Evolutionary conservation across 2,797 vertebrate genomes (phyloP), one percentile per base, ranked within the genome.

Genomic region (Pipistrellus nathusii): DNA sequence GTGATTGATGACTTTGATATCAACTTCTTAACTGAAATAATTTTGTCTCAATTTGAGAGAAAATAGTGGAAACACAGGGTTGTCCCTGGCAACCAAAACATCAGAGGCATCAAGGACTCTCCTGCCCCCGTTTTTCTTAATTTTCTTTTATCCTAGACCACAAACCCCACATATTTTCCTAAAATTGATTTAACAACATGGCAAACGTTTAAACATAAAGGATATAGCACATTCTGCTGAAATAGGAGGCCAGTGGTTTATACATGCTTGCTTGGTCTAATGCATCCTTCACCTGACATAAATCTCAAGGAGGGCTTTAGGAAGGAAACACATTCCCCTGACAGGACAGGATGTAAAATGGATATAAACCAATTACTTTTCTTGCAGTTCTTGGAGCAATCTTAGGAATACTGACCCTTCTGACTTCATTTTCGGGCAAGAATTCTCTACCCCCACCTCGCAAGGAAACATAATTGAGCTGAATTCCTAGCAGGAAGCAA

Each of bases 361-460:
- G 38, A 75, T 84, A 30, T 48, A 92, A 96, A 96, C 66, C 85
- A 93, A 87, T 94, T 94, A 92, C 85, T 90, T 87, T 86, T 85
- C 80, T 88, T 85, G 71, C 75, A 71, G 57, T 89, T 94, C 44
- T 88, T 62, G 35, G 84, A 92, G 69, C 46, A 69, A 71, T 83
- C 93, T 96, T 66, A 71, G 93, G 84, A 94, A 94, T 75, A 76
- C 76, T 92, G 89, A 95, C 92, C 93, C 90, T 82, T 95, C 88
- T 93, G 85, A 93, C 93, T 97, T 95, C 85, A 92, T 92, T 95
- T 95, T 95, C 62, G 80, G 64, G 82, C 27, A 86, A 86, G 81
- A 86, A 64, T 76, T 75, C 38, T 91, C 81, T 30, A 73, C 48
- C 51, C 44, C 18, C 17, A 73, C 62, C 87, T 85, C 73, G 55